Base-by-base conservation (phyloP, 2,888 invertebrate species). In the Parnassius apollo region DNA sequence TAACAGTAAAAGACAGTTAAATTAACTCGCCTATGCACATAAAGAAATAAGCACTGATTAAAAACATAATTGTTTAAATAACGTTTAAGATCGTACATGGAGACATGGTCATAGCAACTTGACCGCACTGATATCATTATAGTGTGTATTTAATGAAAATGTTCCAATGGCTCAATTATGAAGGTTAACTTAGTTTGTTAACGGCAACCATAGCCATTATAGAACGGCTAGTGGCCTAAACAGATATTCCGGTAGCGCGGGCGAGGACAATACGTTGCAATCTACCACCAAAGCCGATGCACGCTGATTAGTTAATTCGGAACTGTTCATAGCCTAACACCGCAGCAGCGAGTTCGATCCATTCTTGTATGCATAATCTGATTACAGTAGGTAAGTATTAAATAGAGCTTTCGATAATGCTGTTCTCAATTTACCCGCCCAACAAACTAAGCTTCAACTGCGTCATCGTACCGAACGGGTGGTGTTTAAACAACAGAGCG, bases 351-450 rank as follows among this genome's bases (percentile, higher is more conserved):
- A 86, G 77, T 80, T 79, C 78, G 77, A 89, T 82, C 88, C 86
- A 81, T 86, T 88, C 90, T 89, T 89, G 89, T 88, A 88, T 90
- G 88, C 89, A 90, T 91, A 90, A 91, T 90, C 90, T 89, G 88
- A 90, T 89, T 89, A 90, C 79, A 79, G 79, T 86, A 88, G 80
- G 80, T 86, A 89, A 88, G 88, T 88, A 89, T 87, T 82, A 83
- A 86, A 86, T 86, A 85, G 83, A 88, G 89, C 88, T 85, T 81
- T 82, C 73, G 75, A 76, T 80, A 81, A 80, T 79, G 78, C 76
- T 76, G 79, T 75, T 79, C 76, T 81, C 81, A 78, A 82, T 83
- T 84, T 85, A 82, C 81, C 82, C 81, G 78, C 74, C 75, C 74
- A 62, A 71, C 65, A 68, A 69, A 66, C 66, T 59, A 59, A 67